These are phyloP conservation scores for Lamellibrachia columna DNA, from an alignment of 2,888 invertebrate species.

Conservation along the genomic window DNA sequence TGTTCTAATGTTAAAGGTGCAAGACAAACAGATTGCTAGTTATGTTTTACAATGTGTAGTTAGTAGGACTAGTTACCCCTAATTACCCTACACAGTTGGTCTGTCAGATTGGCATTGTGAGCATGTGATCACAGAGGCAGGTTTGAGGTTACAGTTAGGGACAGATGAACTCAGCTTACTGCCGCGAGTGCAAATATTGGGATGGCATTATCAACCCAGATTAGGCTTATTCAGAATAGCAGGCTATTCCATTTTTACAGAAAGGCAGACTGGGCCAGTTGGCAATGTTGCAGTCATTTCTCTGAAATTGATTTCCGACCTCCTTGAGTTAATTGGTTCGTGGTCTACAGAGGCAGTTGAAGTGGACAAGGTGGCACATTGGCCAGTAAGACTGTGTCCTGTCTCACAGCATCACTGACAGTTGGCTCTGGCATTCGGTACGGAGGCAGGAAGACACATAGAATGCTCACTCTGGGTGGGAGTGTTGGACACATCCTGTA, in stretches of 20 bases:
- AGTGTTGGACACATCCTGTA: neutral
- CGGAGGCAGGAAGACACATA: neutral
- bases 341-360: neutral
- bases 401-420: neutral
- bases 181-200: neutral
- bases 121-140: neutral
- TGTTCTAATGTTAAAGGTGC: neutral
- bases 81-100: neutral
- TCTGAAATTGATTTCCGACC: neutral
- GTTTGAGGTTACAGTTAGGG: neutral
- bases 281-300: neutral
- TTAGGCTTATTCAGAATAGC: neutral
- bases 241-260: neutral
- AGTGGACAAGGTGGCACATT: neutral
- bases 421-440: neutral
- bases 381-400: neutral
- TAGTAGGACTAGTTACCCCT: neutral
- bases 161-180: neutral
- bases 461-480: neutral
- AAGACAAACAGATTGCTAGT: neutral
- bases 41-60: neutral
- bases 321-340: neutral
- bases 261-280: neutral
- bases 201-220: neutral
- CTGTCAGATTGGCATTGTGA: neutral